These are phyloP conservation scores for Misgurnus anguillicaudatus DNA, from an alignment of 2,113 vertebrate species.

Conservation along the genomic window DNA sequence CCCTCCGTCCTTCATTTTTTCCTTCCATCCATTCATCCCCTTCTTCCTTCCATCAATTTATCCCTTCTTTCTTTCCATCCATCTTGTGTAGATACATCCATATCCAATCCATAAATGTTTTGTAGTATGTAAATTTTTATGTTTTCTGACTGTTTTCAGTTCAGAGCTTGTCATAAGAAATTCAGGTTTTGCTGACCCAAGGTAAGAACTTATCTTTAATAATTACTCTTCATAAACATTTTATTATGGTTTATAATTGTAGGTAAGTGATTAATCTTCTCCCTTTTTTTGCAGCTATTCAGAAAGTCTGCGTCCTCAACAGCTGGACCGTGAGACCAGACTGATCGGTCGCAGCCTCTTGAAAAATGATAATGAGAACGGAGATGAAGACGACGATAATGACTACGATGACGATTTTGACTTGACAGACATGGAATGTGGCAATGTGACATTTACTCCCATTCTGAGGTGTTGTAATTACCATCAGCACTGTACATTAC, in stretches of 20 bases:
- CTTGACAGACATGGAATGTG: conserved; percentile 77
- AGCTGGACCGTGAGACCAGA: conserved; percentile 74
- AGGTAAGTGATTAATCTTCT: neutral
- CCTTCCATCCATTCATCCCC: neutral
- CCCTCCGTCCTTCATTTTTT: neutral
- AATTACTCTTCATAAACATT: too few species aligned
- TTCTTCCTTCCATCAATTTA: neutral
- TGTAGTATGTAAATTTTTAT: neutral
- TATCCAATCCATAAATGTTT: too few species aligned
- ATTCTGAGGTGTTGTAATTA: conserved; percentile 80
- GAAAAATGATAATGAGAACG: conserved; percentile 70
- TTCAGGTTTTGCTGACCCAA: conserved; percentile 75
- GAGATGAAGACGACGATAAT: conserved; percentile 77
- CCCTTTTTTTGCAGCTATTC: conserved; percentile 41
- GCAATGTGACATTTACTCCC: conserved; percentile 78
- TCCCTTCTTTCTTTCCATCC: too few species aligned
- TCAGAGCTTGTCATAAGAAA: conserved; percentile 80
- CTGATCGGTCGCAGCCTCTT: conserved; percentile 79
- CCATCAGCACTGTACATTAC: neutral
- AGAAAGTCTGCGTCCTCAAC: conserved; percentile 49
- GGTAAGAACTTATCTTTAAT: conserved; percentile 70
- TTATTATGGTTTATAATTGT: neutral
- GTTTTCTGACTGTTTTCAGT: conserved; percentile 64
- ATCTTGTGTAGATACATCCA: too few species aligned
- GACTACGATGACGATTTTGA: conserved; percentile 81